These are phyloP conservation scores for Tolmerus cingulatus DNA, from an alignment of 2,888 invertebrate species.

Conservation along the genomic window DNA sequence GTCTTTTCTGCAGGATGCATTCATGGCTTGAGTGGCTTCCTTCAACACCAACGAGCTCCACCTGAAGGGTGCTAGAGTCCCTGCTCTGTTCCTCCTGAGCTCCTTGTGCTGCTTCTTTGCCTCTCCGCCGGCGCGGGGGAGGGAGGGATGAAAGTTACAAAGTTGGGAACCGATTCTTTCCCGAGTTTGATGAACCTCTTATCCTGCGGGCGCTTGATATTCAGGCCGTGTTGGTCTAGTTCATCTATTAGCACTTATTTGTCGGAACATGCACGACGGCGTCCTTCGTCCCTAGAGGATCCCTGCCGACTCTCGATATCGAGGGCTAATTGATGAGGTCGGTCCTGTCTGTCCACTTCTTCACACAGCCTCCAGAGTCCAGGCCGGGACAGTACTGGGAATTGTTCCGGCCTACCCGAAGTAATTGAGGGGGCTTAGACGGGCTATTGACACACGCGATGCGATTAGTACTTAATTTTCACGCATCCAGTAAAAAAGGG, in stretches of 20 bases:
- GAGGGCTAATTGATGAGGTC: conserved; percentile 24
- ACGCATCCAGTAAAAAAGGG: background rate
- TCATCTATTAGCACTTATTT: conserved; percentile 38
- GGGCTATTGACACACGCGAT: background rate
- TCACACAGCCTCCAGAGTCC: background rate
- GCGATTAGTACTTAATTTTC: background rate
- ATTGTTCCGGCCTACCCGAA: background rate
- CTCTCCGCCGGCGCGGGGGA: background rate
- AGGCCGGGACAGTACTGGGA: background rate
- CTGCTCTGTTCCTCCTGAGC: background rate
- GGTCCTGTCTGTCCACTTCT: conserved; percentile 8
- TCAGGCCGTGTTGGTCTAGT: conserved; percentile 25
- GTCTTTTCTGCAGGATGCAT: background rate
- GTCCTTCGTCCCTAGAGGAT: background rate
- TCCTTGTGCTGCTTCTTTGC: background rate
- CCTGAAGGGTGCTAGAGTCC: background rate
- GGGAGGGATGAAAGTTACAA: background rate
- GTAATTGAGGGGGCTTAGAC: conserved; percentile 9
- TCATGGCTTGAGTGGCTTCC: background rate
- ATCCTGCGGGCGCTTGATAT: conserved; percentile 9
- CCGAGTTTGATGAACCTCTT: conserved; percentile 20
- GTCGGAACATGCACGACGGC: conserved; percentile 10
- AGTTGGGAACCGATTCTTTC: conserved; percentile 30
- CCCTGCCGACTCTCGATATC: background rate
- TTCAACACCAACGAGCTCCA: background rate